These are phyloP conservation scores for Sternotherus odoratus DNA, from an alignment of 2,797 vertebrate genomes.

Conservation along the genomic window DNA sequence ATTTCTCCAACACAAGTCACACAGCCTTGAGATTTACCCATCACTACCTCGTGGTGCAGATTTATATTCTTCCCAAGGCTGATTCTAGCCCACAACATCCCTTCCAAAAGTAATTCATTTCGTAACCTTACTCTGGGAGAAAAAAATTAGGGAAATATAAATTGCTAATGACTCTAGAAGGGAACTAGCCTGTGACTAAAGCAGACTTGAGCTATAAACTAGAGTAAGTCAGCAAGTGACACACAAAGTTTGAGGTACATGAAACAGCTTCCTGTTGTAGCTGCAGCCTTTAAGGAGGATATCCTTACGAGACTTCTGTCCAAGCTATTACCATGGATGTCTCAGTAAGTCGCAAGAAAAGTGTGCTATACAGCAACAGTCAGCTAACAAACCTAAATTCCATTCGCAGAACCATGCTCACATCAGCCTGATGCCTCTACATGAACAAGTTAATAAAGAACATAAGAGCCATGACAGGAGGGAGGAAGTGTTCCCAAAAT, in stretches of 20 bases:
- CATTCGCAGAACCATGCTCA: constrained; percentile 31
- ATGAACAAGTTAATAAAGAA: constrained; percentile 26
- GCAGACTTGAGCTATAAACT: constrained; percentile 42
- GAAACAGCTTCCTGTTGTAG: constrained; percentile 75
- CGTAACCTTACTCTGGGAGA: not conserved
- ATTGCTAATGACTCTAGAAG: constrained; percentile 8
- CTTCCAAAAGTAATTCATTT: not conserved
- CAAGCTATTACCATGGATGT: constrained; percentile 47
- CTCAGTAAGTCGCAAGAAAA: constrained; percentile 68
- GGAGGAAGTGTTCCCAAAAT: not conserved
- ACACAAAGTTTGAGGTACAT: constrained; percentile 68
- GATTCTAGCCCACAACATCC: not conserved
- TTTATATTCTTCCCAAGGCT: constrained; percentile 11
- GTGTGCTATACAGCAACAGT: constrained; percentile 28
- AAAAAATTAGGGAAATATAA: not conserved
- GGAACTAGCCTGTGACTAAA: constrained; percentile 32
- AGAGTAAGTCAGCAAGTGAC: constrained; percentile 49
- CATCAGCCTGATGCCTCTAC: constrained; percentile 46
- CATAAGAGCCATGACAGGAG: constrained; percentile 50
- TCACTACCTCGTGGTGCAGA: not conserved
- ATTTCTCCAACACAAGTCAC: not conserved
- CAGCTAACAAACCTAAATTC: constrained; percentile 20
- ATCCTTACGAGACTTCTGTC: constrained; percentile 74
- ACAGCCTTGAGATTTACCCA: not conserved
- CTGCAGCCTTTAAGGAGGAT: constrained; percentile 71